phyloP scores from a whole-genome alignment of 2,888 invertebrate species.

The Horisme vitalbata region DNA sequence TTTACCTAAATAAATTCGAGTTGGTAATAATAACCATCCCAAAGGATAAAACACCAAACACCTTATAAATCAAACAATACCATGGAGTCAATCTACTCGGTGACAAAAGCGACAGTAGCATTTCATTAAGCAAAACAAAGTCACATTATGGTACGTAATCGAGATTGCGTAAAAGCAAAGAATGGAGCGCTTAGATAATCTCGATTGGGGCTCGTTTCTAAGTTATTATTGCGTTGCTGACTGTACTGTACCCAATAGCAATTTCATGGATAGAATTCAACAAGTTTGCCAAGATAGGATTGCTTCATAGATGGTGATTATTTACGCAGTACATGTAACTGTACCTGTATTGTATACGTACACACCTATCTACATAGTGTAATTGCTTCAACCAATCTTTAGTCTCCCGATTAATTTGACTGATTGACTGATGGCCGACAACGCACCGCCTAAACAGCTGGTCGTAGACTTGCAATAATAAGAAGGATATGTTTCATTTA shows the following conservation, averaged over 20 bases:
- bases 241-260: conserved; percentile 7
- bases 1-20: conserved; percentile 25
- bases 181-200: conserved; percentile 14
- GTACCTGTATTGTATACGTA: too few species aligned
- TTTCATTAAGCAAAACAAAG: conserved; percentile 14
- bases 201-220: conserved; percentile 12
- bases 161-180: conserved; percentile 15
- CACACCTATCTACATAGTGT: too few species aligned
- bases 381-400: too few species aligned
- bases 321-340: too few species aligned
- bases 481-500: too few species aligned
- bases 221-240: background rate
- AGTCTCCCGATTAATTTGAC: conserved; percentile 2
- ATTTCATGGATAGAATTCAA: conserved; percentile 15
- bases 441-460: too few species aligned
- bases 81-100: too few species aligned
- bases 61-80: too few species aligned
- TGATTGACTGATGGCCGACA: background rate
- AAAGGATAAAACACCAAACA: background rate
- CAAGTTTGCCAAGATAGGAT: conserved; percentile 11
- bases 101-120: too few species aligned
- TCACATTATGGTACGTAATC: conserved; percentile 15
- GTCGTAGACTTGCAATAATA: too few species aligned
- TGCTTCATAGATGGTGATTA: too few species aligned
- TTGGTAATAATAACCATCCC: too few species aligned